These are phyloP conservation scores for Thymelicus lineola DNA, from an alignment of 2,888 invertebrate genomes.

Conservation along the genomic window DNA sequence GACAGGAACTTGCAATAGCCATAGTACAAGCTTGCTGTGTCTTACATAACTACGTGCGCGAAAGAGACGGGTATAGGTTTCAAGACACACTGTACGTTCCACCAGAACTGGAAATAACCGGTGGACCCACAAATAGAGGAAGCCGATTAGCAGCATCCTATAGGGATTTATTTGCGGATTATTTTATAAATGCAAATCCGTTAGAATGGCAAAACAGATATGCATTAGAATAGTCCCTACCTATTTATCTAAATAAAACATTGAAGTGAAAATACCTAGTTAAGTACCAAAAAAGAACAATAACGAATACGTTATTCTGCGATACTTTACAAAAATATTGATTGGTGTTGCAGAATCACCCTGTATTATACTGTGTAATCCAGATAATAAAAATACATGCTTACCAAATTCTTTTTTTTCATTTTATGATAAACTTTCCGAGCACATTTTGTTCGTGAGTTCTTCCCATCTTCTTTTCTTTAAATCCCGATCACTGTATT, in stretches of 20 bases:
- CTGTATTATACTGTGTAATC: conserved; percentile 42
- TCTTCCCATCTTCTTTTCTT: conserved; percentile 49
- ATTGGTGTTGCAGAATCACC: conserved; percentile 42
- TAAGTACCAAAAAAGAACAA: conserved; percentile 39
- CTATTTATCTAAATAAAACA: conserved; percentile 44
- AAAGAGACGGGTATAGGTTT: conserved; percentile 44
- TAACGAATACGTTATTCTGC: conserved; percentile 41
- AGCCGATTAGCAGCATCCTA: no score
- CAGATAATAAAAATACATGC: conserved; percentile 46
- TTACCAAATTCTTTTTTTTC: conserved; percentile 48
- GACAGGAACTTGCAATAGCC: conserved; percentile 41
- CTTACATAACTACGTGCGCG: conserved; percentile 44
- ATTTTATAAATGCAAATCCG: conserved; percentile 26
- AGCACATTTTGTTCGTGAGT: conserved; percentile 47
- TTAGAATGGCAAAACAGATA: conserved; percentile 45
- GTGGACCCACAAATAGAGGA: conserved; percentile 19
- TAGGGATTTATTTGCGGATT: no score
- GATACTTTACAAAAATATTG: conserved; percentile 46
- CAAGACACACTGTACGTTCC: conserved; percentile 45
- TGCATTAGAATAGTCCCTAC: conserved; percentile 44
- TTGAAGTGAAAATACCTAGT: conserved; percentile 41
- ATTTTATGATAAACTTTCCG: conserved; percentile 45
- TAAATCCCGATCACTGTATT: conserved; percentile 48
- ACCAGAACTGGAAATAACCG: conserved; percentile 44
- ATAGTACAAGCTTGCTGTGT: conserved; percentile 42